phyloP scores from a whole-genome alignment of 2,113 vertebrate genomes.

The Orientallactaga bullata region DNA sequence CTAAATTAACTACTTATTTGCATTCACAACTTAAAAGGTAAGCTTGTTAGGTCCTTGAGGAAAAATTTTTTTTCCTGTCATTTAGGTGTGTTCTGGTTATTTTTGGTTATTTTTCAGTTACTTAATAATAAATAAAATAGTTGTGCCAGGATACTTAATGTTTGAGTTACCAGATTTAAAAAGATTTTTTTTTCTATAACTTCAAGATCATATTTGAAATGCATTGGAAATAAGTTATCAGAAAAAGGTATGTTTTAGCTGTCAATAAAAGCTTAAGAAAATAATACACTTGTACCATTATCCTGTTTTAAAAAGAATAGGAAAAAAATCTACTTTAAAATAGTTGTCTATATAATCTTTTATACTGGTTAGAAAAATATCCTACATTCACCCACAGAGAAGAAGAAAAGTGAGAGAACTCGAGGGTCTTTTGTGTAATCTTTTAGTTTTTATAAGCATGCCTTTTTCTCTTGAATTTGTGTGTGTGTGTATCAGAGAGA shows the following conservation, averaged over 20 bases:
- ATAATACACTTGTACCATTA: background rate
- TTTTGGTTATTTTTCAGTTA: background rate
- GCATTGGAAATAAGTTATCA: background rate
- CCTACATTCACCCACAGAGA: background rate
- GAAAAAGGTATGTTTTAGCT: background rate
- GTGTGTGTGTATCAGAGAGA: too few species aligned
- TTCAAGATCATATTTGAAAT: background rate
- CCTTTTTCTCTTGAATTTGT: background rate
- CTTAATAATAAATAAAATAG: constrained; percentile 2
- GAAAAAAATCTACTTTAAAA: background rate
- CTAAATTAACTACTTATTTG: constrained; percentile 89
- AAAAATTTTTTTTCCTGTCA: background rate
- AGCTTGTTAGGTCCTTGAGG: background rate
- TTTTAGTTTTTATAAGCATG: background rate
- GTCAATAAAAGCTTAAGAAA: background rate
- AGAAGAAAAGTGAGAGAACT: background rate
- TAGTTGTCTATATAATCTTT: background rate
- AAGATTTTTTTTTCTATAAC: background rate
- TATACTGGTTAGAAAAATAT: background rate
- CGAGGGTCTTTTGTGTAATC: too few species aligned
- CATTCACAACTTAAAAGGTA: constrained; percentile 92
- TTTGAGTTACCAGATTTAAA: background rate
- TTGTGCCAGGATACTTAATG: background rate
- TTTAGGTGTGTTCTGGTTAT: background rate
- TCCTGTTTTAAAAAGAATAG: background rate